Conservation (phyloP, 2,888 invertebrate species). For the Diaphora mendica region DNA sequence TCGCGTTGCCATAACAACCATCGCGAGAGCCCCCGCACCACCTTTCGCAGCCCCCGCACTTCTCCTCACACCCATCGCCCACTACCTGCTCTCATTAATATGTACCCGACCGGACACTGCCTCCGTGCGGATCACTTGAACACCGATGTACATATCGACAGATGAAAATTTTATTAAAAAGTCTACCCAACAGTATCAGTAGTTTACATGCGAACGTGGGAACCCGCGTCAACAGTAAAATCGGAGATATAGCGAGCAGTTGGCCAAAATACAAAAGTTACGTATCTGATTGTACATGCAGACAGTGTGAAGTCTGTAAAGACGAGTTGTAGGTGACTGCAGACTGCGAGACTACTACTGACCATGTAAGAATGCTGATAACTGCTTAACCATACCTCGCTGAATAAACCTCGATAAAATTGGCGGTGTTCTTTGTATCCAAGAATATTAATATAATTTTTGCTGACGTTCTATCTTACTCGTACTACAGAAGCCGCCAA, state of each 20-base stretch:
- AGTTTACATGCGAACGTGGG: slow-evolving; percentile 7
- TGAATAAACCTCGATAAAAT: not conserved
- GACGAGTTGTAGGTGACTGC: not conserved
- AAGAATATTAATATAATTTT: not conserved
- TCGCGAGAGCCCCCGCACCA: slow-evolving; percentile 54
- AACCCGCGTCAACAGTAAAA: slow-evolving; percentile 10
- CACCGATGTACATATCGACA: slow-evolving; percentile 60
- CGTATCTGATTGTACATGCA: not conserved
- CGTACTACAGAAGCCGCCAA: not conserved
- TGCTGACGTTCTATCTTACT: not conserved
- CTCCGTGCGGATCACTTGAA: slow-evolving; percentile 67
- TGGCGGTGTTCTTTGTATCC: not conserved
- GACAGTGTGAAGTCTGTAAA: not conserved
- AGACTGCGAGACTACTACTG: not conserved
- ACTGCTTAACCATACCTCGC: not conserved
- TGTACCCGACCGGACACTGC: slow-evolving; percentile 80
- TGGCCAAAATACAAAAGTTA: slow-evolving; percentile 24
- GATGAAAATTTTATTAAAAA: slow-evolving; percentile 63
- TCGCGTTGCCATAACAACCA: slow-evolving; percentile 79
- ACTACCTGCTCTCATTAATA: slow-evolving; percentile 82
- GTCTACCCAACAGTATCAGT: slow-evolving; percentile 8
- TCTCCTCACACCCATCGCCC: slow-evolving; percentile 39
- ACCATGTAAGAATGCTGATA: not conserved
- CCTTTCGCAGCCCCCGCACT: slow-evolving; percentile 44
- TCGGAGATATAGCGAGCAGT: slow-evolving; percentile 15